Evolutionary conservation across 2,113 vertebrate genomes (phyloP).

Genomic region (Gobiocypris rarus): DNA sequence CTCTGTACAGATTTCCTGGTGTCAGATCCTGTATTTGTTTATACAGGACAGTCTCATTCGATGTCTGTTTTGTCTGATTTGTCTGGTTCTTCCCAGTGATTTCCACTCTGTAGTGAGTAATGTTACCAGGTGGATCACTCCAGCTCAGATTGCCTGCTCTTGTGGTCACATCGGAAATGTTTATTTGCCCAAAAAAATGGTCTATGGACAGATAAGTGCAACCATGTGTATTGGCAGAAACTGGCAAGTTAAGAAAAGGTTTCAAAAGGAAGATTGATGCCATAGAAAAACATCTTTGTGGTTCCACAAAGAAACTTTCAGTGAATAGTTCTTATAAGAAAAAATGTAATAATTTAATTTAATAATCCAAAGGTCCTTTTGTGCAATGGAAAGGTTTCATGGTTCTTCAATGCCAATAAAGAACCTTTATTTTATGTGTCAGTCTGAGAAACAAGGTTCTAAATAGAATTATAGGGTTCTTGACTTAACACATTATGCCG

Average conservation of each 20-base stretch:
- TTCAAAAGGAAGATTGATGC: not conserved
- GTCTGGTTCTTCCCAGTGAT: not conserved
- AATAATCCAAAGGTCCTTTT: not conserved
- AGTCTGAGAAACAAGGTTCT: too few relatives aligned
- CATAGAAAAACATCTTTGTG: too few relatives aligned
- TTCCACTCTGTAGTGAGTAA: constrained; percentile 47
- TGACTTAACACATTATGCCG: too few relatives aligned
- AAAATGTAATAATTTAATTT: not conserved
- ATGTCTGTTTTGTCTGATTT: too few relatives aligned
- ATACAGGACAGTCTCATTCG: not conserved
- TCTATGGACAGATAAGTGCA: constrained; percentile 39
- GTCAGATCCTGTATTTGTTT: not conserved
- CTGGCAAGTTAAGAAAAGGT: not conserved
- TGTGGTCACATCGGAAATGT: not conserved
- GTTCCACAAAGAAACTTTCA: not conserved
- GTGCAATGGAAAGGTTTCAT: too few relatives aligned
- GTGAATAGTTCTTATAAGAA: not conserved
- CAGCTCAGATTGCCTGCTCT: constrained; percentile 29
- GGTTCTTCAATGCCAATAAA: too few relatives aligned
- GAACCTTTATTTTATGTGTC: too few relatives aligned
- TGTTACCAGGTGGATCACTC: constrained; percentile 42
- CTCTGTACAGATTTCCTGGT: constrained; percentile 40
- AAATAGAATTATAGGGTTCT: too few relatives aligned
- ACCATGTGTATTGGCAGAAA: not conserved
- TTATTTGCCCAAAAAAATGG: constrained; percentile 40